Evolutionary conservation across 2,888 invertebrate genomes (phyloP).

Genomic region (Metellina segmentata): DNA sequence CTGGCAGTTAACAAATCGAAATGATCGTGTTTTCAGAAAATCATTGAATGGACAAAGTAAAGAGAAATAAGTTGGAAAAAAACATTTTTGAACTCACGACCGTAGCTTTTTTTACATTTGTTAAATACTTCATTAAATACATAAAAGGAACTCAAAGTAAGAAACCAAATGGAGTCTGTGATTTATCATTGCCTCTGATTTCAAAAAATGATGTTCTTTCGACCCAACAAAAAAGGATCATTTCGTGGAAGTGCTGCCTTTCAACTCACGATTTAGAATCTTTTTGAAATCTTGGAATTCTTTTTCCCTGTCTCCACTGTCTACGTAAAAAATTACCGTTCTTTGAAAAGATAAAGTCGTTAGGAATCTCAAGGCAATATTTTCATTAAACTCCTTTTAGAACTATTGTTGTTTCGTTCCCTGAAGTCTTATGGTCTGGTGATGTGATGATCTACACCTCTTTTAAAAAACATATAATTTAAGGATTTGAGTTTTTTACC

Average conservation of each 20-base stretch:
- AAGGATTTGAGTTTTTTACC: too few relatives aligned
- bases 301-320: not conserved
- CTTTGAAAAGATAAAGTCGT: conserved; percentile 6
- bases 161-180: not conserved
- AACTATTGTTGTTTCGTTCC: not conserved
- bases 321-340: not conserved
- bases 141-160: not conserved
- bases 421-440: too few relatives aligned
- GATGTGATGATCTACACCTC: too few relatives aligned
- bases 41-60: too few relatives aligned
- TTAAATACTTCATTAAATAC: not conserved
- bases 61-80: too few relatives aligned
- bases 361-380: not conserved
- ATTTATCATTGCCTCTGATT: conserved; percentile 18
- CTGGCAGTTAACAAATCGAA: too few relatives aligned
- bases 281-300: not conserved
- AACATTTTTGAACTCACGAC: too few relatives aligned
- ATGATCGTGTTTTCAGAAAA: too few relatives aligned
- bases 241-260: not conserved
- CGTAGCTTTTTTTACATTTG: too few relatives aligned
- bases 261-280: not conserved
- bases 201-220: conserved; percentile 5
- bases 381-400: not conserved
- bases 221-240: not conserved
- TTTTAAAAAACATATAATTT: too few relatives aligned